Evolutionary conservation across 2,797 vertebrate species (phyloP).

Genomic region (Urosaurus nigricauda): DNA sequence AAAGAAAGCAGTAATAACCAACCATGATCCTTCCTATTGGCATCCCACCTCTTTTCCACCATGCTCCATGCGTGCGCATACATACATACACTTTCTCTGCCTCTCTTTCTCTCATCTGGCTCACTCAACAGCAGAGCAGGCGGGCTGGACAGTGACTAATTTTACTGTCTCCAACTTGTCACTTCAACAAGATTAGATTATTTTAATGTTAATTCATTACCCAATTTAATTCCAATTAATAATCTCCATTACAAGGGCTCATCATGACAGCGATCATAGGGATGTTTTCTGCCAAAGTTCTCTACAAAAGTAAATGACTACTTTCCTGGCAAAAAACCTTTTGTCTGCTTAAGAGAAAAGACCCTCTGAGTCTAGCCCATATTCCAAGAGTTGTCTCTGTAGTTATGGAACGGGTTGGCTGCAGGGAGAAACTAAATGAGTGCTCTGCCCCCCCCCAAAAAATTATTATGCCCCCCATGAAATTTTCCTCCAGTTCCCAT

Average conservation of each 20-base stretch:
- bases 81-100: background rate
- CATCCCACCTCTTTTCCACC: slow-evolving; percentile 50
- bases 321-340: slow-evolving; percentile 12
- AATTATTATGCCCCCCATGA: no score
- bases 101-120: no score
- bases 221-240: slow-evolving; percentile 73
- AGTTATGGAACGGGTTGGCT: background rate
- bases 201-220: slow-evolving; percentile 75
- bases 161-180: slow-evolving; percentile 53
- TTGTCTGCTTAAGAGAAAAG: background rate
- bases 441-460: no score
- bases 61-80: slow-evolving; percentile 39
- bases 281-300: slow-evolving; percentile 30
- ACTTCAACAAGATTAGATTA: slow-evolving; percentile 69
- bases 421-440: background rate
- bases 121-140: slow-evolving; percentile 51
- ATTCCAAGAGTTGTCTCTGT: background rate
- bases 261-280: slow-evolving; percentile 11
- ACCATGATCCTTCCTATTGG: slow-evolving; percentile 40
- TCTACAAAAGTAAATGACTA: slow-evolving; percentile 20
- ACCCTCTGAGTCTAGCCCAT: background rate
- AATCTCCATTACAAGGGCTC: slow-evolving; percentile 47
- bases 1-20: slow-evolving; percentile 13
- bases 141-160: slow-evolving; percentile 68
- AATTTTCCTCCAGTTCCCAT: no score